Evolutionary conservation across 2,888 invertebrate genomes (phyloP), one percentile per base, ranked within the genome.

Genomic region (Diplolepis rosae): DNA sequence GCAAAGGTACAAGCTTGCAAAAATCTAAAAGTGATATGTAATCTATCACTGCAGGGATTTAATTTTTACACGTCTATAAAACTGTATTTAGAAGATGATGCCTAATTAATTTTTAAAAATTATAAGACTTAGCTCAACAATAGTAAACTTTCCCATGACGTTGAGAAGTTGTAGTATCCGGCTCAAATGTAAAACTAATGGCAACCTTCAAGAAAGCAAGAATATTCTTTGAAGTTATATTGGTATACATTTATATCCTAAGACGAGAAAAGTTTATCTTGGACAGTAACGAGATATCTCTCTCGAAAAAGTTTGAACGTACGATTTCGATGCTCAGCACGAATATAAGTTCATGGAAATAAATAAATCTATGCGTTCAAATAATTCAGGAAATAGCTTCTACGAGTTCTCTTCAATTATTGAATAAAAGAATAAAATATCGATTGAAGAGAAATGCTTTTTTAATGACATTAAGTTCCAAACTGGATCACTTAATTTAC

Each of bases 281-380:
- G 24, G 39, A 61, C 61, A 61, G 39, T 61, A 61, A 61, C 39
- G 61, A 61, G 61, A 61, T 61, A 61, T 61, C 39, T 27, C n/a
- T 35, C 24, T 61, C n/a, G 61, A n/a, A 39, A 39, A 61, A 61
- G 13, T 24, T 22, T 24, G 61, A 61, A 39, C 32, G 39, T n/a
- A 39, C 24, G 39, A 61, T 61, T 61, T 24, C n/a, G 27, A 61
- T 61, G 61, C 61, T 39, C 61, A 24, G 24, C 61, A 61, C 61
- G 61, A 39, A 61, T 24, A 7, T 39, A 61, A 35, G n/a, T 39
- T 39, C 35, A 27, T 39, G 39, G 24, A 27, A 61, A 61, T 61
- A 61, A 39, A 61, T 61, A 61, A 61, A 39, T 61, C 61, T 39
- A 39, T 61, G 61, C 61, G 35, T n/a, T 35, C 39, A 61, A 24